These are phyloP conservation scores for Ochlodes sylvanus DNA, from an alignment of 2,888 invertebrate genomes.

Conservation along the genomic window DNA sequence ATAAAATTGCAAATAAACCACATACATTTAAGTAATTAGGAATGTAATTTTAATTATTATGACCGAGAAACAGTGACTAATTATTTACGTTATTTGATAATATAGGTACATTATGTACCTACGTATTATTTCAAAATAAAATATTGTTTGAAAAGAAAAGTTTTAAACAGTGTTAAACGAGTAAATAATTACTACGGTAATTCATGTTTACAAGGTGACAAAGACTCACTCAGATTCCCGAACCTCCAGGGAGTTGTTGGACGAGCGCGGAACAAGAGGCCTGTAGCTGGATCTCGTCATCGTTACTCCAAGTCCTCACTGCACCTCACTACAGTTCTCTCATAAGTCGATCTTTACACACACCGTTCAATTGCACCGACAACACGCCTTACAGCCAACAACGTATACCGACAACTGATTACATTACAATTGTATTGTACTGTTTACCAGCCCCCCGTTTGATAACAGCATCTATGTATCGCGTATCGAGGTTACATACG, in stretches of 20 bases:
- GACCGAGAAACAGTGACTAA: too few relatives aligned
- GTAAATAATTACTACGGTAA: too few relatives aligned
- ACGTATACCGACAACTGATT: conserved; percentile 62
- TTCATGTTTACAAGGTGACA: background rate
- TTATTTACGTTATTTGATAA: too few relatives aligned
- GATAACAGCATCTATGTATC: conserved; percentile 59
- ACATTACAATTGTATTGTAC: conserved; percentile 44
- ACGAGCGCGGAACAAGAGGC: conserved; percentile 74
- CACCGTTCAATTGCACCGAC: conserved; percentile 49
- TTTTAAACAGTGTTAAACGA: too few relatives aligned
- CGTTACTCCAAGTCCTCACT: conserved; percentile 43
- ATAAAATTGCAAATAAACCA: too few relatives aligned
- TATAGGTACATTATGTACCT: too few relatives aligned
- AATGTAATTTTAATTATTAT: too few relatives aligned
- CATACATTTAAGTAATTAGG: too few relatives aligned
- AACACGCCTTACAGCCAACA: conserved; percentile 59
- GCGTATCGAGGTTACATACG: conserved; percentile 51
- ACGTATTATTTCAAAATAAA: too few relatives aligned
- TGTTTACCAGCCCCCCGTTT: conserved; percentile 53
- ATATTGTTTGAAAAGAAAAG: too few relatives aligned
- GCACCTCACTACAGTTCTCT: conserved; percentile 47
- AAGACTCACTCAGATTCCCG: conserved; percentile 71
- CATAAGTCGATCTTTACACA: conserved; percentile 40
- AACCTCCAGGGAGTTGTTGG: conserved; percentile 70
- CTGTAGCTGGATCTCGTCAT: conserved; percentile 80